Base-by-base conservation (phyloP, 2,113 vertebrate genomes). In the Actenoides lindsayi region DNA sequence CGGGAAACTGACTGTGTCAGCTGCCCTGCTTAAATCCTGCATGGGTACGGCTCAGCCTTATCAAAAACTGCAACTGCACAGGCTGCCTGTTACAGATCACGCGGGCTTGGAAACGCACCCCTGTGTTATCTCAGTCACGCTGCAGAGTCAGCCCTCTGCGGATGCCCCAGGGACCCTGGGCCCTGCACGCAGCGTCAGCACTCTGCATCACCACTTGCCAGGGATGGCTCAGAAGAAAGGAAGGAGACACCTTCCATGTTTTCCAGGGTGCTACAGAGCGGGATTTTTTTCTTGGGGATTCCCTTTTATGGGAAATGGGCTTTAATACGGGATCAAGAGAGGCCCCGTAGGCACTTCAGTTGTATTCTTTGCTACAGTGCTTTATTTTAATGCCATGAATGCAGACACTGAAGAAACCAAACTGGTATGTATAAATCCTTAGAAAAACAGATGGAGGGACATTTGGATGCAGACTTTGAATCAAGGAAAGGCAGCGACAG, bases 161-260 rank as follows among this genome's bases (percentile, higher is more conserved):
- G 35, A 8, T 37, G 76, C 68, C 73, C 0, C 0, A 56, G 48
- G n/a, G 60, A 46, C 63, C n/a, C 51, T 7, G 18, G 21, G 54
- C 17, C 33, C 67, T 8, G 37, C n/a, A 53, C 9, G 2, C 0
- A 1, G 27, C 0, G 0, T 50, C 33, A 25, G 46, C 0, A 2
- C 62, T 87, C 44, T 24, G 44, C 4, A 2, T 33, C 62, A 10
- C 48, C 53, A 5, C 75, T 3, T 11, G 48, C 57, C 59, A 85
- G 39, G 1, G 11, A 23, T 3, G 16, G 37, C 14, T 51, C 57
- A 59, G 54, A 30, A 56, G n/a, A n/a, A 53, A 69, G 54, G 46
- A 56, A 70, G n/a, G 31, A 62, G 25, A 54, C 41, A 24, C 16
- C 51, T 41, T 41, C 18, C 37, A 41, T 1, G 2, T 44, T 41